phyloP scores from a whole-genome alignment of 2,888 invertebrate species.

The Achlya flavicornis region DNA sequence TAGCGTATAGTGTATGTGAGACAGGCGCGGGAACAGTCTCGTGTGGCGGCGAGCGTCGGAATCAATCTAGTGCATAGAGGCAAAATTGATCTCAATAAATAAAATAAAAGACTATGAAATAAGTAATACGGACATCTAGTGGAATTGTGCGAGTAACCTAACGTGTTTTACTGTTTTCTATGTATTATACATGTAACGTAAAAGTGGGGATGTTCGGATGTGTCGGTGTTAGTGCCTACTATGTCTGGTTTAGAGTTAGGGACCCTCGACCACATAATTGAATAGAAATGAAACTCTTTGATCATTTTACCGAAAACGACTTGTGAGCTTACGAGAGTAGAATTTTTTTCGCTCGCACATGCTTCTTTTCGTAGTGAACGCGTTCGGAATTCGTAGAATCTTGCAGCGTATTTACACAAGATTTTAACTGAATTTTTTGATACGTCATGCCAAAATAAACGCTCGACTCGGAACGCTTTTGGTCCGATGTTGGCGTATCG shows the following conservation, averaged over 20 bases:
- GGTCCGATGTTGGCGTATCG: constrained; percentile 21
- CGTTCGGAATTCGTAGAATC: constrained; percentile 56
- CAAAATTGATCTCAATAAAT: constrained; percentile 80
- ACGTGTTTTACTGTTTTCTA: constrained; percentile 77
- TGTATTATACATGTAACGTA: constrained; percentile 71
- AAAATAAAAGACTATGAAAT: constrained; percentile 73
- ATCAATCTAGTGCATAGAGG: constrained; percentile 68
- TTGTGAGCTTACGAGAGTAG: constrained; percentile 64
- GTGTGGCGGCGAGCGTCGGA: constrained; percentile 52
- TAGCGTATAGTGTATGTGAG: constrained; percentile 18
- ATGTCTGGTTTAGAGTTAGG: constrained; percentile 76
- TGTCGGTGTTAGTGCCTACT: constrained; percentile 79
- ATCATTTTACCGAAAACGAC: constrained; percentile 73
- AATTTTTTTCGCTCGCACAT: constrained; percentile 49
- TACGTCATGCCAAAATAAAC: constrained; percentile 30
- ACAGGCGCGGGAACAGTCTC: constrained; percentile 23
- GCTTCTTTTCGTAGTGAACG: constrained; percentile 27
- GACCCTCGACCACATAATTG: constrained; percentile 49
- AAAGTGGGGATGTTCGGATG: constrained; percentile 57
- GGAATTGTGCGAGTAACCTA: constrained; percentile 78
- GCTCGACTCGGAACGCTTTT: constrained; percentile 22
- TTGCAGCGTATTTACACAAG: constrained; percentile 52
- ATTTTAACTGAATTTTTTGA: constrained; percentile 59
- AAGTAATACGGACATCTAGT: constrained; percentile 75
- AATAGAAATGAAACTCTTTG: constrained; percentile 50